A percentile compares a stretch with the other conserved stretches of the same genome.
phyloP scores from a whole-genome alignment of 2,888 invertebrate genomes.

The Coleophora deauratella region DNA sequence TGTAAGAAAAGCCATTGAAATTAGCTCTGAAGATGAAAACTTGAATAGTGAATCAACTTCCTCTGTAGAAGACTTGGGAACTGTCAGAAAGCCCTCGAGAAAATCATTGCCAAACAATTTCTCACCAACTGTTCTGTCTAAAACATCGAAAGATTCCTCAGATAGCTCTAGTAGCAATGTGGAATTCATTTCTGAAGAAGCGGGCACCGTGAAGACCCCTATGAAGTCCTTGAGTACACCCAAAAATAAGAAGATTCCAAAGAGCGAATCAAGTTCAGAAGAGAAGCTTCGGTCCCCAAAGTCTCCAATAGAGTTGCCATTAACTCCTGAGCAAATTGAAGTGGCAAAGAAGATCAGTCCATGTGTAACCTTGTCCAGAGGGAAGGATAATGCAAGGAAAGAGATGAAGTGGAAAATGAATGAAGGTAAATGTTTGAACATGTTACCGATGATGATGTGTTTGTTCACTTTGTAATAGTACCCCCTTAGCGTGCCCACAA shows the following conservation, averaged over 20 bases:
- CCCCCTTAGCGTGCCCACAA: too few relatives aligned
- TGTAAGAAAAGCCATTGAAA: not conserved
- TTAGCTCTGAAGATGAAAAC: not conserved
- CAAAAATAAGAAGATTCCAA: conserved; percentile 31
- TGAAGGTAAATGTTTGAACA: conserved; percentile 40
- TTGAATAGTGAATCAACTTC: not conserved
- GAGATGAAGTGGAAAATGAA: conserved; percentile 66
- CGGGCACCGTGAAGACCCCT: conserved; percentile 9
- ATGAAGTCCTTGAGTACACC: conserved; percentile 17
- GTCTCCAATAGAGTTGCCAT: conserved; percentile 16
- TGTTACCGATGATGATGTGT: not conserved
- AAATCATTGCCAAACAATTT: conserved; percentile 1
- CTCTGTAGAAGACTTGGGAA: not conserved
- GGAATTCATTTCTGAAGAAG: too few relatives aligned
- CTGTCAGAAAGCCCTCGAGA: not conserved
- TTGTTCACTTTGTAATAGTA: too few relatives aligned
- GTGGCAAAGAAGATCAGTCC: conserved; percentile 60
- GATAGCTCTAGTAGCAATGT: too few relatives aligned
- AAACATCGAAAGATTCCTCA: not conserved
- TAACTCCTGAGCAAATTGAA: conserved; percentile 43
- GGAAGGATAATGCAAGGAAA: conserved; percentile 73
- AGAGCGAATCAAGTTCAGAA: conserved; percentile 53
- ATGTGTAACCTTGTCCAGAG: conserved; percentile 73
- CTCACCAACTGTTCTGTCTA: not conserved
- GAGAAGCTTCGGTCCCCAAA: conserved; percentile 51